These are phyloP conservation scores for Mimas tiliae DNA, from an alignment of 2,888 invertebrate species.

Conservation along the genomic window DNA sequence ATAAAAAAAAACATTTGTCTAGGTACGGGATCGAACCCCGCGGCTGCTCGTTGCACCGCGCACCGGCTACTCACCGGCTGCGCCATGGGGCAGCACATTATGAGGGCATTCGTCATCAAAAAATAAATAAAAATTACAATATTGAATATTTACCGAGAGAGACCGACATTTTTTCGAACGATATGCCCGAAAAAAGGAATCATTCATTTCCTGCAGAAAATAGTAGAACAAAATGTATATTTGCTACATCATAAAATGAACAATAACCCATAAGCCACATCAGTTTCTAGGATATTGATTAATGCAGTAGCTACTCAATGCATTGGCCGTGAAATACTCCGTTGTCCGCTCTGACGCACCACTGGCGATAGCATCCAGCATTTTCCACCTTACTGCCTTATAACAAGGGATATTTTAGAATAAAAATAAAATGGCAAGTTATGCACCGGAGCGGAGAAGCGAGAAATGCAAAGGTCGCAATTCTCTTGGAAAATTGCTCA, in stretches of 20 bases:
- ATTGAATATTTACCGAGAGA: too few relatives aligned
- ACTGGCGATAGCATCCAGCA: slow-evolving; percentile 28
- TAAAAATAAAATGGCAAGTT: slow-evolving; percentile 28
- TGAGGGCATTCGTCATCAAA: too few relatives aligned
- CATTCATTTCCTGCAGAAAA: too few relatives aligned
- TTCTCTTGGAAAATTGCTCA: slow-evolving; percentile 57
- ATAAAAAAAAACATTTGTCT: too few relatives aligned
- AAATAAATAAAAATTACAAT: too few relatives aligned
- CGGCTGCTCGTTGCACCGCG: too few relatives aligned
- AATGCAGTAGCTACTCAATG: slow-evolving; percentile 45
- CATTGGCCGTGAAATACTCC: slow-evolving; percentile 58
- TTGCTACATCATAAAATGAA: background rate
- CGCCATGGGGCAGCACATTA: too few relatives aligned
- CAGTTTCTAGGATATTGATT: slow-evolving; percentile 47
- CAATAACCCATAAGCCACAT: slow-evolving; percentile 17
- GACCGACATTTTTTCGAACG: too few relatives aligned
- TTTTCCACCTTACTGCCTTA: slow-evolving; percentile 38
- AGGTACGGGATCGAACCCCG: too few relatives aligned
- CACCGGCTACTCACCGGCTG: too few relatives aligned
- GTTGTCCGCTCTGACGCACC: slow-evolving; percentile 37
- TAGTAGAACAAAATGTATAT: background rate
- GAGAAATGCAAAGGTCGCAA: slow-evolving; percentile 58
- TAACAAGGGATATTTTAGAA: slow-evolving; percentile 35
- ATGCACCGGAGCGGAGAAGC: slow-evolving; percentile 41
- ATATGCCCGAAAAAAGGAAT: too few relatives aligned